phyloP scores from a whole-genome alignment of 2,797 vertebrate genomes.

The Hirundo rustica region DNA sequence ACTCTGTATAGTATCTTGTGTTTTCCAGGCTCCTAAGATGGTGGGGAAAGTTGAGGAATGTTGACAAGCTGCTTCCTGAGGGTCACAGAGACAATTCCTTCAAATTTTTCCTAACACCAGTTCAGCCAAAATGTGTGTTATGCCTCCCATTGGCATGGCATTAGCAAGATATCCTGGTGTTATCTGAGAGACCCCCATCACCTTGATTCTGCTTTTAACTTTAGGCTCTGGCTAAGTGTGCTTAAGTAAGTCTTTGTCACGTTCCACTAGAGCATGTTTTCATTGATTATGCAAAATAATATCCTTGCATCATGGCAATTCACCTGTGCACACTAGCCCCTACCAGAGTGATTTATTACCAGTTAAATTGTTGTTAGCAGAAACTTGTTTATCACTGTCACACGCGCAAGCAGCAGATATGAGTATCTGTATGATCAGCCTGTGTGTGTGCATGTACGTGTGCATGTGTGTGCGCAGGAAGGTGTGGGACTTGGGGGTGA shows the following conservation, averaged over 20 bases:
- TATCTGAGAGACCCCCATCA: neutral
- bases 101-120: neutral
- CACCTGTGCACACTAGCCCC: neutral
- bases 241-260: constrained; percentile 62
- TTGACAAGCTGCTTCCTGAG: neutral
- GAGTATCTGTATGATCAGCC: constrained; percentile 47
- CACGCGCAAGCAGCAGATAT: constrained; percentile 40
- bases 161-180: neutral
- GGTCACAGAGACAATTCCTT: neutral
- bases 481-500: neutral
- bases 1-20: neutral
- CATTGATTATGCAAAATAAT: constrained; percentile 69
- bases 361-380: constrained; percentile 65
- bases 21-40: neutral
- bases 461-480: neutral
- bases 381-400: constrained; percentile 75
- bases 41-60: neutral
- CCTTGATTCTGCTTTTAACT: neutral
- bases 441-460: rapidly evolving
- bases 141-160: neutral
- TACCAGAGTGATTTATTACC: constrained; percentile 72
- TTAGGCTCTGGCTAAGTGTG: constrained; percentile 8
- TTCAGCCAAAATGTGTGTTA: neutral
- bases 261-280: constrained; percentile 52
- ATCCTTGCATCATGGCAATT: constrained; percentile 36